Evolutionary conservation across 2,888 invertebrate species (phyloP), one percentile per base, ranked within the genome.

Genomic region (Eueremaeus valkanovi): DNA sequence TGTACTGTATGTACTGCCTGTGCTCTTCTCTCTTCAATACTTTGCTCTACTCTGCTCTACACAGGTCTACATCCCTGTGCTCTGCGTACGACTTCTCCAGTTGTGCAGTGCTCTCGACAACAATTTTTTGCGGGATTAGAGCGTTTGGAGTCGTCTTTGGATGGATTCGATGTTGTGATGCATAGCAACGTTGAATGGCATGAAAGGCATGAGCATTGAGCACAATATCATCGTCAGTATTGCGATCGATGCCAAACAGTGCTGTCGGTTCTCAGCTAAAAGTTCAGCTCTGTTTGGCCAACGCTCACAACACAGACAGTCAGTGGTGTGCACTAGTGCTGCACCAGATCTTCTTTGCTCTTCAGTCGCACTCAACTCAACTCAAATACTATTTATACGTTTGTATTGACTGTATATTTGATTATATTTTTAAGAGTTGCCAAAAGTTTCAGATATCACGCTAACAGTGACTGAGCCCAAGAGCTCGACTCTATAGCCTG

Each of bases 141-240:
- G 45, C 3, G 21, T 70, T 70, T 33, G 61, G 61, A 31, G n/a
- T n/a, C 18, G 18, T 3, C 5, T 27, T 45, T 70, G 45, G 70
- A 70, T 63, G 33, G 18, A 58, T 27, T 58, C 27, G 58, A 58
- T 58, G 58, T 16, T 63, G 63, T 21, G 33, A 63, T 42, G 45
- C 70, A 70, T 70, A 70, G 70, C 70, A 70, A 70, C 70, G 70
- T 70, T 70, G 33, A 36, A 66, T 66, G 33, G 63, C 21, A 36
- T 66, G 45, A 70, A 70, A 45, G 70, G 27, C 70, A 70, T 70
- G 70, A 70, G 70, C 70, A 24, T 70, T 70, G 45, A 70, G 27
- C 45, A 68, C 33, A 40, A 36, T 24, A 68, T 40, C 36, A 18
- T 16, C n/a, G 18, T 33, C 63, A 40, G 36, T 33, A 18, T 21